phyloP scores from a whole-genome alignment of 1,140 invertebrate species.

The Drosophila azteca region DNA sequence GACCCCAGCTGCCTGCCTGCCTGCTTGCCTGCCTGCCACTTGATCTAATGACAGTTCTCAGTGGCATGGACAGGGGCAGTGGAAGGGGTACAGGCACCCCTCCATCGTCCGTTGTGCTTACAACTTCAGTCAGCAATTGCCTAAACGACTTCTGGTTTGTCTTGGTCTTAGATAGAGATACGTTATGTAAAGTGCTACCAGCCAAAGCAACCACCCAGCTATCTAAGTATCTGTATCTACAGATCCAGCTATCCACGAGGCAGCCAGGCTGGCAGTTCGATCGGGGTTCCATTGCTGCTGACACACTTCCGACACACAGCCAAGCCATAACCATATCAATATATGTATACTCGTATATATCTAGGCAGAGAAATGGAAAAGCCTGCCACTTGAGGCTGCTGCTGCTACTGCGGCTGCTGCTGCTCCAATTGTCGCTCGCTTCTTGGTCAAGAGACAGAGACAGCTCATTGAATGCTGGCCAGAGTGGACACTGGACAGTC shows the following conservation, averaged over 20 bases:
- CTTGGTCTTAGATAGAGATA: conserved; percentile 29
- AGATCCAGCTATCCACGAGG: conserved; percentile 16
- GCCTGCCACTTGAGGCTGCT: conserved; percentile 16
- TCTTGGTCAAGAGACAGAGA: conserved; percentile 39
- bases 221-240: conserved; percentile 16
- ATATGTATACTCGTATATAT: conserved; percentile 31
- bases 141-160: conserved; percentile 77
- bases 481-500: too few relatives aligned
- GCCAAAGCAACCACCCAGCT: background rate
- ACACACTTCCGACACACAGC: conserved; percentile 71
- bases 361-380: conserved; percentile 57
- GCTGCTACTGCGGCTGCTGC: conserved; percentile 14
- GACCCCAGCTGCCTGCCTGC: conserved; percentile 49
- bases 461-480: conserved; percentile 20
- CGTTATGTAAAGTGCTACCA: conserved; percentile 40
- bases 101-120: conserved; percentile 4
- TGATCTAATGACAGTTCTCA: conserved; percentile 79
- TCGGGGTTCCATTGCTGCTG: conserved; percentile 34
- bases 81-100: background rate
- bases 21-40: conserved; percentile 61
- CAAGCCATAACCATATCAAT: conserved; percentile 43
- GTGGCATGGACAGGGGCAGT: conserved; percentile 12
- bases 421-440: conserved; percentile 28
- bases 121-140: conserved; percentile 50
- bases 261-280: too few relatives aligned